Evolutionary conservation across 2,888 invertebrate species (phyloP), one percentile per base, ranked within the genome.

Genomic region (Loripinus fragilis): DNA sequence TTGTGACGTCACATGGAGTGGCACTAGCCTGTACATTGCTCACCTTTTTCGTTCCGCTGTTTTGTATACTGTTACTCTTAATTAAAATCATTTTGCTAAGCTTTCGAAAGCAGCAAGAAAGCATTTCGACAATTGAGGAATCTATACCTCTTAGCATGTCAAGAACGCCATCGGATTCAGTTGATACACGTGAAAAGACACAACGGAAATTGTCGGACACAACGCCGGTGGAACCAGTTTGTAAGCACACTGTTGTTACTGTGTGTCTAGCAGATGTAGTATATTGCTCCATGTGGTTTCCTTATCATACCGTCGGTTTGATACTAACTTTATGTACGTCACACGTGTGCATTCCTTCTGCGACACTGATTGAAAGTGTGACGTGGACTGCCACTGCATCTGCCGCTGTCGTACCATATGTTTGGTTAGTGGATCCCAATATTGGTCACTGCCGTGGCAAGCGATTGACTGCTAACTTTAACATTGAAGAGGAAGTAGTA

Each of bases 241-340:
- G 33, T 2, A 1, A 23, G 23, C 41, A 25, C 2, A 35, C 67
- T 10, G 45, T 78, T 17, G 30, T 66, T 0, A 67, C 76, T 25
- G 35, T 83, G 20, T 80, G 78, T 71, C 41, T 72, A 0, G 72
- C 76, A 3, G 80, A 76, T 55, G 28, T 78, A 5, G 12, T 72
- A 7, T 76, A 78, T 60, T 55, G 68, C 5, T 68, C 55, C 0
- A 78, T 81, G 76, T 83, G 83, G 83, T 83, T 83, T 42, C 83
- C 83, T 1, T 83, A 69, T 55, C 83, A 83, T 48, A 76, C 73
- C 48, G 71, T 80, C 0, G 78, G 71, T 15, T 65, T 83, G 17
- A 25, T 83, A 12, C 35, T 80, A 28, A 65, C 83, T 0, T 38
- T 80, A 3, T 83, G 83, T 52, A 15, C 50, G n/a, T 38, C 74